Evolutionary conservation across 2,113 vertebrate species (phyloP).

Genomic region (Paedocypris sp.): DNA sequence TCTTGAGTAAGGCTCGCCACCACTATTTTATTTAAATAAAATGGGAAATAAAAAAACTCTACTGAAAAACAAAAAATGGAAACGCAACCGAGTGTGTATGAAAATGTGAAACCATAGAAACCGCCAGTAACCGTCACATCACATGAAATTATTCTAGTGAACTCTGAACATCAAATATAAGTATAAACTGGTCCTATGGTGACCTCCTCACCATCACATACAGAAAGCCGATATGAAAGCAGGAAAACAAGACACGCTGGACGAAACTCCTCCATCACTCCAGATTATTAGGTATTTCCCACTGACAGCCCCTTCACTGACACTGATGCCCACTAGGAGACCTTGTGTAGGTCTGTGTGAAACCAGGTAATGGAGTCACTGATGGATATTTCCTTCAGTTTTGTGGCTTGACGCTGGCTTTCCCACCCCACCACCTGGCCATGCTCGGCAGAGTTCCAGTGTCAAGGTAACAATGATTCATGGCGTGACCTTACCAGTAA

Average conservation of each 20-base stretch:
- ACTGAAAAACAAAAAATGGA: too few species aligned
- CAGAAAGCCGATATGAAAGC: not conserved
- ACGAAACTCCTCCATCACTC: not conserved
- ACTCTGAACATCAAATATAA: too few species aligned
- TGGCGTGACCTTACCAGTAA: constrained; percentile 72
- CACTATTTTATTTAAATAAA: too few species aligned
- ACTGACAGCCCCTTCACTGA: too few species aligned
- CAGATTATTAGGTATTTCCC: not conserved
- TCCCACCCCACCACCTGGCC: constrained; percentile 39
- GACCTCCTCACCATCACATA: too few species aligned
- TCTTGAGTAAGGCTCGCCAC: too few species aligned
- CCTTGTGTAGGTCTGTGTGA: constrained; percentile 5
- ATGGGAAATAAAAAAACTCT: too few species aligned
- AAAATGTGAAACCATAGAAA: too few species aligned
- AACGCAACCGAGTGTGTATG: too few species aligned
- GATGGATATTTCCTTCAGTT: constrained; percentile 51
- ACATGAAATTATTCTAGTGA: too few species aligned
- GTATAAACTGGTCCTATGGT: too few species aligned
- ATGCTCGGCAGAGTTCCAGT: constrained; percentile 47
- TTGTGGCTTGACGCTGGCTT: constrained; percentile 17
- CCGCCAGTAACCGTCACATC: too few species aligned
- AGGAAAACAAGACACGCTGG: not conserved
- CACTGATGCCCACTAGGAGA: constrained; percentile 10
- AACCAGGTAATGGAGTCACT: constrained; percentile 36
- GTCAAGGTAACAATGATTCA: constrained; percentile 68